Percentiles rank a stretch among this genome's conserved stretches.
These are phyloP conservation scores for Cheilosia grossa DNA, from an alignment of 2,888 invertebrate genomes.

Conservation along the genomic window DNA sequence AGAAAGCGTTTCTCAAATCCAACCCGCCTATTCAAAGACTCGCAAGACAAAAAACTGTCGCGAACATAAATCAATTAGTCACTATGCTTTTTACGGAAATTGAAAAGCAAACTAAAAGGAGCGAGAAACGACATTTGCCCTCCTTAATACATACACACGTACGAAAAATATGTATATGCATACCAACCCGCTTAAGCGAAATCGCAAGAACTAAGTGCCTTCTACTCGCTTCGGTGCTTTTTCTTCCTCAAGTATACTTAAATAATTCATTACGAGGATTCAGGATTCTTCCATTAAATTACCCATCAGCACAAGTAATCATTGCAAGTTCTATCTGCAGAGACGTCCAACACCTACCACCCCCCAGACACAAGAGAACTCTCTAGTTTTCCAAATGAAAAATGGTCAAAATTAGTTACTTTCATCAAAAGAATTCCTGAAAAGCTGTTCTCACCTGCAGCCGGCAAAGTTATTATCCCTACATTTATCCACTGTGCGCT, in stretches of 20 bases:
- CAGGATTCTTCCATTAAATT: constrained; percentile 69
- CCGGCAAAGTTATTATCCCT: constrained; percentile 72
- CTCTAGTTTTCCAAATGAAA: constrained; percentile 55
- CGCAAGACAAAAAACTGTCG: neutral
- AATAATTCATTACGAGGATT: constrained; percentile 73
- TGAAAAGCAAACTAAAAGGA: neutral
- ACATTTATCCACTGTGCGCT: constrained; percentile 71
- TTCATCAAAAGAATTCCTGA: constrained; percentile 73
- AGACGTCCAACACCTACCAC: neutral
- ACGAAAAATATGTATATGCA: neutral
- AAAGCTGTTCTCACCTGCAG: constrained; percentile 73
- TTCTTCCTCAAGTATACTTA: constrained; percentile 55
- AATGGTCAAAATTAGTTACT: constrained; percentile 74
- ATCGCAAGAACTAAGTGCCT: constrained; percentile 23
- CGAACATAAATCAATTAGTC: neutral
- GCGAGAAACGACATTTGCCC: neutral
- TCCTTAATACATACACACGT: neutral
- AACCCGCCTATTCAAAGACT: neutral
- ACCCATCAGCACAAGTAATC: constrained; percentile 68
- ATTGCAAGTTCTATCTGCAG: constrained; percentile 49
- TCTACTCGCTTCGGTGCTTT: constrained; percentile 27
- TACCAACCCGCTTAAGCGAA: constrained; percentile 28
- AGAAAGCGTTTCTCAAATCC: neutral
- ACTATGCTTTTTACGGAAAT: neutral
- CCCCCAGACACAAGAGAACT: constrained; percentile 9